Percentiles rank a stretch among this genome's conserved stretches.
These are phyloP conservation scores for Oncorhynchus tshawytscha DNA, from an alignment of 2,113 vertebrate genomes.

Conservation along the genomic window DNA sequence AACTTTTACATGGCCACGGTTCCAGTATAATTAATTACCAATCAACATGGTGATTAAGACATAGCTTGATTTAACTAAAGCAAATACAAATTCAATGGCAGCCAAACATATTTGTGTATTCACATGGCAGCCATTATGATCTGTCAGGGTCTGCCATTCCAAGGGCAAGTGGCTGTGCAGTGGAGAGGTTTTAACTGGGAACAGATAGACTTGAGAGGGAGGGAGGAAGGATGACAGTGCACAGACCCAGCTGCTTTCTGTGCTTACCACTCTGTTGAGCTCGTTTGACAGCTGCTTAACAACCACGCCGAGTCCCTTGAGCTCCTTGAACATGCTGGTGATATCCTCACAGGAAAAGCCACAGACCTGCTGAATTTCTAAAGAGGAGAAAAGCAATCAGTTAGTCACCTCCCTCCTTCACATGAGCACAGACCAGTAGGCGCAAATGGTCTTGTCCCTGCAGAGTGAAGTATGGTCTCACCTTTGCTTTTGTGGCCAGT, in stretches of 20 bases:
- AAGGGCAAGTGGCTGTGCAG: conserved; percentile 51
- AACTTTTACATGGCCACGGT: conserved; percentile 61
- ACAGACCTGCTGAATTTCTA: conserved; percentile 86
- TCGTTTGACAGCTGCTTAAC: conserved; percentile 87
- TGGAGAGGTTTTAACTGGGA: background rate
- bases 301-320: conserved; percentile 85
- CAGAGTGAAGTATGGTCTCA: conserved; percentile 38
- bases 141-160: conserved; percentile 55
- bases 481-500: conserved; percentile 92
- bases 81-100: conserved; percentile 44
- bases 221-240: conserved; percentile 29
- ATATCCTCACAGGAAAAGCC: conserved; percentile 94
- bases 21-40: conserved; percentile 64
- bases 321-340: conserved; percentile 87
- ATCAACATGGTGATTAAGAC: conserved; percentile 59
- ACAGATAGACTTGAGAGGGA: background rate
- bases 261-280: conserved; percentile 89
- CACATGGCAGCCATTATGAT: conserved; percentile 66
- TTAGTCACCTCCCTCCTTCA: background rate
- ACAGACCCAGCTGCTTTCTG: conserved; percentile 29
- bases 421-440: background rate
- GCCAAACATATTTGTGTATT: conserved; percentile 68
- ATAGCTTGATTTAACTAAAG: conserved; percentile 58
- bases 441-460: background rate
- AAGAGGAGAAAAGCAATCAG: background rate